These are phyloP conservation scores for Turdus rufiventris DNA, from an alignment of 2,113 vertebrate species.

Conservation along the genomic window DNA sequence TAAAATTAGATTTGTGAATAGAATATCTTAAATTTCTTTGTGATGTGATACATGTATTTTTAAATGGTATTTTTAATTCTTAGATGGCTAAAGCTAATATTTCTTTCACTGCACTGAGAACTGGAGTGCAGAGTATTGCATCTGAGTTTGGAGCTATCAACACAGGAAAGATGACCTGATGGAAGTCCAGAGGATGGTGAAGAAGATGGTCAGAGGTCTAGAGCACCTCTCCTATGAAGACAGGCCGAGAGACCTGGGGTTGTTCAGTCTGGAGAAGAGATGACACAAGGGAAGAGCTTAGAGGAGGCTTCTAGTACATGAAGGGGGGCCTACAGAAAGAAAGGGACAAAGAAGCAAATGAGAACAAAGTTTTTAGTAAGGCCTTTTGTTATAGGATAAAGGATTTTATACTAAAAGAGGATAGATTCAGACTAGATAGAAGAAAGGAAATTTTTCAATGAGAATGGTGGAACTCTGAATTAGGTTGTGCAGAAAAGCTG, in stretches of 20 bases:
- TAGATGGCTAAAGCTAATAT: not conserved
- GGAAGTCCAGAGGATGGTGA: not conserved
- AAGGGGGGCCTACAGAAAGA: not conserved
- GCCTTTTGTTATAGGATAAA: not conserved
- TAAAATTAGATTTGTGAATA: not conserved
- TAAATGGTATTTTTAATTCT: not conserved
- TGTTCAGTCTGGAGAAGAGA: not conserved
- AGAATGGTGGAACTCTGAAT: not conserved
- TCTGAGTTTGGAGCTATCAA: not conserved
- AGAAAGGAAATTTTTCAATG: not conserved
- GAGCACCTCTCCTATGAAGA: not conserved
- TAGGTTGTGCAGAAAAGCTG: not conserved
- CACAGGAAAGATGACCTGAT: not conserved
- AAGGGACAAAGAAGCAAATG: not conserved
- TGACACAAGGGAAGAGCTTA: not conserved
- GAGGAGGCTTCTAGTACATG: not conserved
- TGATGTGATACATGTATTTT: not conserved
- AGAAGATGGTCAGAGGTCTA: not conserved
- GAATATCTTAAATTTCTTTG: not conserved
- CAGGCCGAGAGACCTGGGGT: not conserved
- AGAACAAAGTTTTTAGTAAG: not conserved
- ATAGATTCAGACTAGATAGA: not conserved
- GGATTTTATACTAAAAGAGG: not conserved
- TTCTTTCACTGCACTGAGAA: not conserved
- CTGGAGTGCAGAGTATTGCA: not conserved